Percentiles rank a stretch among this genome's conserved stretches.
These are phyloP conservation scores for Rousettus leschenaultii DNA, from an alignment of 2,113 vertebrate genomes.

Conservation along the genomic window DNA sequence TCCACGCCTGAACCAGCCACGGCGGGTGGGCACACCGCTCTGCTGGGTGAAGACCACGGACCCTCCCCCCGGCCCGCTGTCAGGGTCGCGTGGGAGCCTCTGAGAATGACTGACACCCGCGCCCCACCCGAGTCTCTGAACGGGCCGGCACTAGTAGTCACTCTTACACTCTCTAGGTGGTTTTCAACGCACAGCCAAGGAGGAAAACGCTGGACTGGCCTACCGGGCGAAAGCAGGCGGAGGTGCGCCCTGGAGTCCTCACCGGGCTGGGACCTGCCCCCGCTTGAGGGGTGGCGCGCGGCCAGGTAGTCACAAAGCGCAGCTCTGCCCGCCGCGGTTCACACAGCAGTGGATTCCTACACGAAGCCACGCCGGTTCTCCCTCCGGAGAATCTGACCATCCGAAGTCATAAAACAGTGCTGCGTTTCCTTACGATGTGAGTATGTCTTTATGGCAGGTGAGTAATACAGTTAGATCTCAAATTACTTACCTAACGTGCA, in stretches of 20 bases:
- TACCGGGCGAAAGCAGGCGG: neutral
- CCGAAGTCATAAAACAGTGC: neutral
- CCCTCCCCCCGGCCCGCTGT: neutral
- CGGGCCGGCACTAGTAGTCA: neutral
- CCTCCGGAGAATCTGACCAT: neutral
- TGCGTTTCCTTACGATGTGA: neutral
- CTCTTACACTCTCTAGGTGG: neutral
- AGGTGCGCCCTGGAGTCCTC: neutral
- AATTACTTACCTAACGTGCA: slow-evolving; percentile 89
- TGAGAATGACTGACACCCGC: neutral
- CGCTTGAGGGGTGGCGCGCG: neutral
- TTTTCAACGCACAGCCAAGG: neutral
- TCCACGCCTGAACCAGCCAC: neutral
- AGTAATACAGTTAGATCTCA: neutral
- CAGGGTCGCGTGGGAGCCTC: neutral
- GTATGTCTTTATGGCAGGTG: neutral
- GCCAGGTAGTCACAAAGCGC: neutral
- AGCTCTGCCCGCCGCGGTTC: neutral
- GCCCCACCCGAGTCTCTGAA: neutral
- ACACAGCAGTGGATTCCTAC: neutral
- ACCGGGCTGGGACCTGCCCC: neutral
- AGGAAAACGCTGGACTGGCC: neutral
- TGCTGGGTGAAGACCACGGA: neutral
- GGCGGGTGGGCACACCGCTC: neutral
- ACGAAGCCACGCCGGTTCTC: neutral